phyloP scores from a whole-genome alignment of 2,113 vertebrate species.

The Rana temporaria region DNA sequence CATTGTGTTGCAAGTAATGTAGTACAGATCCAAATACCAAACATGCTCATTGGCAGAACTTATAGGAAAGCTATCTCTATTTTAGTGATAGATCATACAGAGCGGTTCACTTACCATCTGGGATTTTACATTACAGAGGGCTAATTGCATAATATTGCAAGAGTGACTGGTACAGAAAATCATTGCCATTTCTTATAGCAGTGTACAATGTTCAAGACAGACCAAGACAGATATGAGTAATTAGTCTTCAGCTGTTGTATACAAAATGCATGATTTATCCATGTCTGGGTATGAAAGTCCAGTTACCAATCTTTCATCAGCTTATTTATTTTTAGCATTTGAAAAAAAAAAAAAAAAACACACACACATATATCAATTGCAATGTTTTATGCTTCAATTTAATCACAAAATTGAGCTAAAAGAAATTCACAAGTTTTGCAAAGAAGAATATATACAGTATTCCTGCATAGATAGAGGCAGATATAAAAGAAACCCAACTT shows the following conservation, averaged over 20 bases:
- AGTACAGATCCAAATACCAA: constrained; percentile 13
- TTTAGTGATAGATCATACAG: constrained; percentile 22
- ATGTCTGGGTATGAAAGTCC: constrained; percentile 29
- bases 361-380: background rate
- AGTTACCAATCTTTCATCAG: background rate
- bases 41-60: constrained; percentile 14
- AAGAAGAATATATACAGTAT: background rate
- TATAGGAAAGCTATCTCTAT: constrained; percentile 14
- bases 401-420: background rate
- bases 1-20: too few species aligned
- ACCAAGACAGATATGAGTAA: constrained; percentile 32
- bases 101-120: constrained; percentile 24
- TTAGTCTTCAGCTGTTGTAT: constrained; percentile 19
- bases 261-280: constrained; percentile 13
- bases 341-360: background rate
- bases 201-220: constrained; percentile 14
- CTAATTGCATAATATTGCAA: constrained; percentile 27
- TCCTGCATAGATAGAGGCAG: background rate
- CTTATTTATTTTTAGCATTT: constrained; percentile 3
- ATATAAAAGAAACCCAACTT: too few species aligned
- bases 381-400: background rate
- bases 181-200: constrained; percentile 28
- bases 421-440: too few species aligned
- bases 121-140: background rate
- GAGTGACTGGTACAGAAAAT: constrained; percentile 21